A percentile compares a stretch with the other conserved stretches of the same genome.
These are phyloP conservation scores for Cranoglanis bouderius DNA, from an alignment of 2,113 vertebrate genomes.

Conservation along the genomic window DNA sequence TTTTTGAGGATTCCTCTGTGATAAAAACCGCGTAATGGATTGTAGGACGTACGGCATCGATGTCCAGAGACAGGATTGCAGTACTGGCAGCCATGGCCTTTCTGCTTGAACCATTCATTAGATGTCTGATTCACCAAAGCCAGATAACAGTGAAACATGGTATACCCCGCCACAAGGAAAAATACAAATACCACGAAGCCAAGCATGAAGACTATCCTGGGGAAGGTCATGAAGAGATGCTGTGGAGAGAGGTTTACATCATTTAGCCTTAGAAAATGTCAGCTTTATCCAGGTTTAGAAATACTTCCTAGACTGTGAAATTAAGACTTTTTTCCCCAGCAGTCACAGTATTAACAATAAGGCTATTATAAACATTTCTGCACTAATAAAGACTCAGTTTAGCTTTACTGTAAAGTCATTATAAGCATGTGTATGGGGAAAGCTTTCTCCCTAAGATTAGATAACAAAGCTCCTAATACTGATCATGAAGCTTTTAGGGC, in stretches of 20 bases:
- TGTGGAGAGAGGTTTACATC: slow-evolving; percentile 59
- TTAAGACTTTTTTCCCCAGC: background rate
- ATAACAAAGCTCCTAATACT: background rate
- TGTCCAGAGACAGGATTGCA: slow-evolving; percentile 64
- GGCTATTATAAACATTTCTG: background rate
- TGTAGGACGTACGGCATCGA: slow-evolving; percentile 45
- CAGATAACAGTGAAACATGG: slow-evolving; percentile 82
- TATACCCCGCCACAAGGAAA: slow-evolving; percentile 81
- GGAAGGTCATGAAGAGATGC: slow-evolving; percentile 93
- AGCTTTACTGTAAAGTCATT: background rate
- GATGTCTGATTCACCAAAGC: slow-evolving; percentile 87
- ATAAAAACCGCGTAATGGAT: slow-evolving; percentile 75
- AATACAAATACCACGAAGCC: slow-evolving; percentile 86
- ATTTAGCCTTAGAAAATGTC: background rate
- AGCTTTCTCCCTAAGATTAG: background rate
- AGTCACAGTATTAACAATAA: background rate
- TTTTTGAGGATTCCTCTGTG: slow-evolving; percentile 80
- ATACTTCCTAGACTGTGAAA: background rate
- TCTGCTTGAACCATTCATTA: slow-evolving; percentile 87
- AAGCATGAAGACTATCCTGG: slow-evolving; percentile 89
- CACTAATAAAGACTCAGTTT: background rate
- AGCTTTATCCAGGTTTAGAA: background rate
- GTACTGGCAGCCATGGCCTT: slow-evolving; percentile 64
- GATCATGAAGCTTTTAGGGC: background rate
- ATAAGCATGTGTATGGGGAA: background rate